phyloP scores from a whole-genome alignment of 2,113 vertebrate species.

The Misgurnus mizolepis region DNA sequence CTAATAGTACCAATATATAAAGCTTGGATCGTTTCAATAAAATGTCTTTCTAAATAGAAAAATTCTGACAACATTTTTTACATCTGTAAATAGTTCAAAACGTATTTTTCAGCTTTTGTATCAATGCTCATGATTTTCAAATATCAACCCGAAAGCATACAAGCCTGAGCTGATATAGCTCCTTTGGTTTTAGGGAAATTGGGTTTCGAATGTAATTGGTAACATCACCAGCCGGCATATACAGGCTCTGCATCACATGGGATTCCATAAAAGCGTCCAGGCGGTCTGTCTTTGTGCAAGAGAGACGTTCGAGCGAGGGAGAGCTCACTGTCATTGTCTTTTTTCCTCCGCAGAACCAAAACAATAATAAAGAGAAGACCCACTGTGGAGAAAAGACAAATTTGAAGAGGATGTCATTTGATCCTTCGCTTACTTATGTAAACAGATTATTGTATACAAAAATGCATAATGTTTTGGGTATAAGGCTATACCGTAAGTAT shows the following conservation, averaged over 20 bases:
- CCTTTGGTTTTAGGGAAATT: background rate
- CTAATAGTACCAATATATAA: background rate
- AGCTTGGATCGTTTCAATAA: background rate
- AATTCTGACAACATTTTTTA: background rate
- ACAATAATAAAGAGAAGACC: slow-evolving; percentile 72
- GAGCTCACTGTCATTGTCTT: slow-evolving; percentile 65
- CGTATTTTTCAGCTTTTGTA: background rate
- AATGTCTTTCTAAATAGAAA: slow-evolving; percentile 5
- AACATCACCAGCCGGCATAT: slow-evolving; percentile 84
- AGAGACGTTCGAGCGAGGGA: slow-evolving; percentile 70
- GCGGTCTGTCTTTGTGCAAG: slow-evolving; percentile 68
- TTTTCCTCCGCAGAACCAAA: slow-evolving; percentile 69
- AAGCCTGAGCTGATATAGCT: background rate
- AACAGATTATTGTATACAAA: too few species aligned
- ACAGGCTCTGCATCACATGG: slow-evolving; percentile 79
- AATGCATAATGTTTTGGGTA: too few species aligned
- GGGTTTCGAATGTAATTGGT: background rate
- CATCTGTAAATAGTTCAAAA: too few species aligned
- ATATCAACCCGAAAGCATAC: background rate
- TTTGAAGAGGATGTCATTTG: background rate
- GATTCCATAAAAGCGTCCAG: slow-evolving; percentile 70
- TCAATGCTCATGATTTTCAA: background rate
- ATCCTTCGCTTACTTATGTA: too few species aligned
- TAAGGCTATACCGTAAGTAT: too few species aligned
- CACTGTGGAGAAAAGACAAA: slow-evolving; percentile 65